Percentiles rank a stretch among this genome's conserved stretches.
phyloP scores from a whole-genome alignment of 2,113 vertebrate species.

The Notarius quadriscutis region DNA sequence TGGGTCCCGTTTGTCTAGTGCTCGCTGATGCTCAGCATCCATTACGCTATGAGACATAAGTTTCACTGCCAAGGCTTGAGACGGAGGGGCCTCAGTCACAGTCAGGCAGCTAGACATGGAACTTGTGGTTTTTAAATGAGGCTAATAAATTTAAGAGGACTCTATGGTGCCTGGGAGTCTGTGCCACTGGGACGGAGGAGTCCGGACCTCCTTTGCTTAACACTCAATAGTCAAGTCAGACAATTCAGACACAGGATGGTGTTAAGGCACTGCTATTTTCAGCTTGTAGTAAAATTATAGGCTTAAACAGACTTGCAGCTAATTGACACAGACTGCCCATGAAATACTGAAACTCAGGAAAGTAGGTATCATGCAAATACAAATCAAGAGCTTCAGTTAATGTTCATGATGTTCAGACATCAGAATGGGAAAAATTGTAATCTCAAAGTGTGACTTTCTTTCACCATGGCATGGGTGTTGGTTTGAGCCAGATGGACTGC shows the following conservation, averaged over 20 bases:
- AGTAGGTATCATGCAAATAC: background rate
- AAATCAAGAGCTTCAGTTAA: too few relatives aligned
- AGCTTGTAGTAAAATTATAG: background rate
- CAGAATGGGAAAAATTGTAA: too few relatives aligned
- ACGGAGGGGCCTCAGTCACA: conserved; percentile 39
- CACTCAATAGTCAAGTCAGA: conserved; percentile 24
- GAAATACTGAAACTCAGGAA: background rate
- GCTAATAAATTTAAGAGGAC: conserved; percentile 57
- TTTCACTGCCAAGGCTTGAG: conserved; percentile 41
- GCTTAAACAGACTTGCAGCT: background rate
- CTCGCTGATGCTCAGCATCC: conserved; percentile 35
- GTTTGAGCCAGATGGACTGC: too few relatives aligned
- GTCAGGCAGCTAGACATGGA: conserved; percentile 45
- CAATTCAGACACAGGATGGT: conserved; percentile 33
- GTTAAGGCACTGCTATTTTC: background rate
- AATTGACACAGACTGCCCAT: background rate
- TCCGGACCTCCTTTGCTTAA: conserved; percentile 35
- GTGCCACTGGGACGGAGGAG: conserved; percentile 32
- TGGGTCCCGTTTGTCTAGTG: conserved; percentile 13
- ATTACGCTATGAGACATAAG: conserved; percentile 36
- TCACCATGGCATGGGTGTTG: too few relatives aligned
- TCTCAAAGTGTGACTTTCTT: too few relatives aligned
- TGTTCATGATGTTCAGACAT: too few relatives aligned
- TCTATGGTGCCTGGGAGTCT: conserved; percentile 55
- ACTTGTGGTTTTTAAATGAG: conserved; percentile 54